Evolutionary conservation across 2,797 vertebrate genomes (phyloP).

Genomic region (Sebastes iracundus): DNA sequence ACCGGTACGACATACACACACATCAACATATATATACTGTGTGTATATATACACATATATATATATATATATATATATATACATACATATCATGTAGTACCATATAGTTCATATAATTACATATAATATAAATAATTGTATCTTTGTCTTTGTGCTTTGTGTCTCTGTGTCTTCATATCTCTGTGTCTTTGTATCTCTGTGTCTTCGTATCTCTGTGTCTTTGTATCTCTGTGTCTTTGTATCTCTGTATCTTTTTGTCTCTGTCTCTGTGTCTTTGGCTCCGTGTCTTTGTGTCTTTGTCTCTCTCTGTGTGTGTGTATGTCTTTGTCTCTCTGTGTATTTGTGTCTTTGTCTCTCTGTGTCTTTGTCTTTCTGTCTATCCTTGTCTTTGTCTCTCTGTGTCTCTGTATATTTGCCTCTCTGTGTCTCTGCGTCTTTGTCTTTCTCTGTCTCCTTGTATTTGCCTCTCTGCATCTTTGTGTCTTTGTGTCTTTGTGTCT

Average conservation of each 20-base stretch:
- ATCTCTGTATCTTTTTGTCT: rapidly evolving
- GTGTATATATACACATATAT: too few relatives aligned
- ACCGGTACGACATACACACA: slow-evolving; percentile 77
- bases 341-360: background rate
- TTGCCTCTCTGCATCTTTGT: too few relatives aligned
- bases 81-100: too few relatives aligned
- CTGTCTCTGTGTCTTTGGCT: background rate
- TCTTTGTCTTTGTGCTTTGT: background rate
- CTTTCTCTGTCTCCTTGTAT: background rate
- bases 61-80: too few relatives aligned
- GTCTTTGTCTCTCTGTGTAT: background rate
- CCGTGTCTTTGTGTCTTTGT: background rate
- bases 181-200: background rate
- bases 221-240: rapidly evolving
- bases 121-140: too few relatives aligned
- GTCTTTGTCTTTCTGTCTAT: too few relatives aligned
- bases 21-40: too few relatives aligned
- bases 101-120: too few relatives aligned
- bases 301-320: background rate
- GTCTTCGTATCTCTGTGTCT: background rate
- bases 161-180: background rate
- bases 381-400: background rate
- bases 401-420: rapidly evolving
- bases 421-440: background rate
- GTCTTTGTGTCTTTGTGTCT: background rate